Percentiles rank a stretch among this genome's conserved stretches.
Evolutionary conservation across 2,888 invertebrate genomes (phyloP).

Genomic region (Synanthedon formicaeformis): DNA sequence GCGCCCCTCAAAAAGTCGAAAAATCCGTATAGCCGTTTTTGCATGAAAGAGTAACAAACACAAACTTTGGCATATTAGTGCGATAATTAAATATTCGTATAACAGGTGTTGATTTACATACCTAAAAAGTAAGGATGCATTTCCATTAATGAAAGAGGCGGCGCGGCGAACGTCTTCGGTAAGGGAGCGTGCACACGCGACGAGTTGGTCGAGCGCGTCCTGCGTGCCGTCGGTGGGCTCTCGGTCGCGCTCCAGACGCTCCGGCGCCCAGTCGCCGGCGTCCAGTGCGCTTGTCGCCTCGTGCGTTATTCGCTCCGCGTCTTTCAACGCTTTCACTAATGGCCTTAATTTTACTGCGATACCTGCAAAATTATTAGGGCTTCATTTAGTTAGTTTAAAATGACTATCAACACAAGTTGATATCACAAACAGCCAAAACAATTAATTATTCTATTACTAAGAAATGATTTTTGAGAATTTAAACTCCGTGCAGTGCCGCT

Average conservation of each 20-base stretch:
- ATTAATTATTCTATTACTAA: too few relatives aligned
- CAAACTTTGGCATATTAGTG: too few relatives aligned
- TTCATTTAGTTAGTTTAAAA: not conserved
- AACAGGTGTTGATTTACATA: constrained; percentile 10
- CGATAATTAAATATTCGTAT: too few relatives aligned
- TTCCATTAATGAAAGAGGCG: constrained; percentile 91
- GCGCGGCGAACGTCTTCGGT: constrained; percentile 91
- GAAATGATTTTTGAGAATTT: too few relatives aligned
- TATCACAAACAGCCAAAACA: too few relatives aligned
- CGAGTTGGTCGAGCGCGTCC: constrained; percentile 89
- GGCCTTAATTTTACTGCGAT: constrained; percentile 81
- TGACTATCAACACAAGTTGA: too few relatives aligned
- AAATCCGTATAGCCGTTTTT: too few relatives aligned
- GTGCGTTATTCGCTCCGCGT: constrained; percentile 83
- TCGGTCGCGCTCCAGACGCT: constrained; percentile 67
- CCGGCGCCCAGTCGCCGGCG: constrained; percentile 82
- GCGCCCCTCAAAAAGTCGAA: too few relatives aligned
- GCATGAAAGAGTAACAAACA: too few relatives aligned
- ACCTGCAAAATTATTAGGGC: constrained; percentile 29
- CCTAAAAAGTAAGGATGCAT: constrained; percentile 83
- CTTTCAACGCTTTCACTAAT: constrained; percentile 82
- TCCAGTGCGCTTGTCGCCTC: constrained; percentile 82
- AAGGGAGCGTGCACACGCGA: constrained; percentile 87
- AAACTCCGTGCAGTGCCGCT: too few relatives aligned
- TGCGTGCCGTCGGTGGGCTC: constrained; percentile 73